Percentiles rank a stretch among this genome's conserved stretches.
These are phyloP conservation scores for Poecilia wingei DNA, from an alignment of 2,797 vertebrate genomes.

Conservation along the genomic window DNA sequence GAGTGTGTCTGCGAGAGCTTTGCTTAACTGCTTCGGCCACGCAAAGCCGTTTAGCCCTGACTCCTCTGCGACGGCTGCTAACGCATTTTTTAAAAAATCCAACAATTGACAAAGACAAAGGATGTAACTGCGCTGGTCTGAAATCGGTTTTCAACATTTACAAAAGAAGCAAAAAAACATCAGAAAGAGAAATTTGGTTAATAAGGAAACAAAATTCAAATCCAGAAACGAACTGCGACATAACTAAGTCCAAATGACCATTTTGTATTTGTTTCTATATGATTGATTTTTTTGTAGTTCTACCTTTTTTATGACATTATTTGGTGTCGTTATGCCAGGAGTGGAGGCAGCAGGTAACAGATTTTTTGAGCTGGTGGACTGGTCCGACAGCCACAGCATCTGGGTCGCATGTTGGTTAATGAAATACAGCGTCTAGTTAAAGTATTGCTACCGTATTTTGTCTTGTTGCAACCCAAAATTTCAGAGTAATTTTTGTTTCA, in stretches of 20 bases:
- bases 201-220: background rate
- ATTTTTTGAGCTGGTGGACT: background rate
- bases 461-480: background rate
- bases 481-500: background rate
- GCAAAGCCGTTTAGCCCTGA: slow-evolving; percentile 23
- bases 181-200: background rate
- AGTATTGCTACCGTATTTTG: background rate
- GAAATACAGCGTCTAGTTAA: background rate
- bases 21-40: slow-evolving; percentile 38
- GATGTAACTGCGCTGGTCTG: background rate
- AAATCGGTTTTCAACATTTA: background rate
- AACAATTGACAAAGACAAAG: no score
- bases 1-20: slow-evolving; percentile 27
- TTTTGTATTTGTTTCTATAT: background rate
- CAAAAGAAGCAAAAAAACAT: background rate
- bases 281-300: background rate
- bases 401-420: background rate
- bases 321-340: background rate
- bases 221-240: background rate
- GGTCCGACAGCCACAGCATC: background rate
- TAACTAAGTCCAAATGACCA: background rate
- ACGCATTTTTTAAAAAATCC: background rate
- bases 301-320: background rate
- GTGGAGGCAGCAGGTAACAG: background rate
- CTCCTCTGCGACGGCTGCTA: background rate